Conservation (phyloP, 2,888 invertebrate genomes). For the Adela reaumurella region DNA sequence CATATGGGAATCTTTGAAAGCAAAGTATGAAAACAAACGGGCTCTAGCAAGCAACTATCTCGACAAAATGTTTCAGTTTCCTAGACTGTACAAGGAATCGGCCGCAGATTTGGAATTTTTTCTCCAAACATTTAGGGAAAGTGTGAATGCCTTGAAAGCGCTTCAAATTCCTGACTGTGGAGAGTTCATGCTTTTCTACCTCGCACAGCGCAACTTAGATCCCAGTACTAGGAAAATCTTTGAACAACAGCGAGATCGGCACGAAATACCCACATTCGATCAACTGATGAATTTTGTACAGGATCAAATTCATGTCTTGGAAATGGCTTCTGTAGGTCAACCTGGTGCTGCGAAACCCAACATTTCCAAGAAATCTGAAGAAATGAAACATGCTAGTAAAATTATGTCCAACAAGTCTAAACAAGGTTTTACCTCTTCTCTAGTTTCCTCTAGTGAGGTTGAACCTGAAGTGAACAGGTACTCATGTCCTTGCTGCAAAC, state of each 20-base stretch:
- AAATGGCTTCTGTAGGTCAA: not conserved
- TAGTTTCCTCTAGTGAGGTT: not conserved
- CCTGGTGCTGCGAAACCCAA: not conserved
- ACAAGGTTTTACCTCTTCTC: not conserved
- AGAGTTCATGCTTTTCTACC: conserved; percentile 5
- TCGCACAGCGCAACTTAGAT: conserved; percentile 4
- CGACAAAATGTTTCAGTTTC: not conserved
- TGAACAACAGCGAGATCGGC: not conserved
- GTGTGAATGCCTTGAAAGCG: conserved; percentile 4
- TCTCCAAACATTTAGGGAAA: conserved; percentile 2
- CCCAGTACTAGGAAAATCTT: conserved; percentile 3
- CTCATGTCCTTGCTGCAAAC: not conserved
- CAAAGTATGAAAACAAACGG: conserved; percentile 3
- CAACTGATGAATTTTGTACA: not conserved
- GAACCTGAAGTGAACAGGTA: not conserved
- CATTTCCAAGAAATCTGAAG: not conserved
- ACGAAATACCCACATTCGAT: not conserved
- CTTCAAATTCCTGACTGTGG: conserved; percentile 2
- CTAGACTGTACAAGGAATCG: not conserved
- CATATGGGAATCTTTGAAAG: not conserved
- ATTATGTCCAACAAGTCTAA: not conserved
- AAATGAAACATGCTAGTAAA: not conserved
- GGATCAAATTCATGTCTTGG: not conserved
- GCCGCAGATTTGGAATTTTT: not conserved
- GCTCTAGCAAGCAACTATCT: conserved; percentile 1